These are phyloP conservation scores for Trachelus iudaicus DNA, from an alignment of 2,888 invertebrate genomes.

Conservation along the genomic window DNA sequence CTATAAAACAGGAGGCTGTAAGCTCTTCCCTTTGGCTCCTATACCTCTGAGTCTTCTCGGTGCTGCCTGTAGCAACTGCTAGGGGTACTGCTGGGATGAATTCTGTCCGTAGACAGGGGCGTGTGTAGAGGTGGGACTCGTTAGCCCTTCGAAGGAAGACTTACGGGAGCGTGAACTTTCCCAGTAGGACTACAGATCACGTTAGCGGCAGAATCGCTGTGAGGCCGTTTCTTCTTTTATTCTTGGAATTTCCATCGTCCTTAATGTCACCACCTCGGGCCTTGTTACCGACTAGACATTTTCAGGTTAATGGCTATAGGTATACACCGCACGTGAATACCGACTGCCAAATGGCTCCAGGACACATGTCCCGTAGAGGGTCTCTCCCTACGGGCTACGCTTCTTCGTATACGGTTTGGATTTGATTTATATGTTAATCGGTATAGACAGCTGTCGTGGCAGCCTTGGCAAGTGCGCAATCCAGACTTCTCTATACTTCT, in stretches of 20 bases:
- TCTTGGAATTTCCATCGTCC: background rate
- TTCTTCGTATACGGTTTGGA: conserved; percentile 18
- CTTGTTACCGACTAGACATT: background rate
- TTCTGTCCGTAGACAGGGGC: background rate
- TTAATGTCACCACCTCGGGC: background rate
- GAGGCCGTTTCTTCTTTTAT: background rate
- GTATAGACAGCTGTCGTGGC: conserved; percentile 46
- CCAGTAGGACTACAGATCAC: conserved; percentile 39
- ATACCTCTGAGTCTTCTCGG: background rate
- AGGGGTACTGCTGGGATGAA: background rate
- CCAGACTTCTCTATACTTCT: background rate
- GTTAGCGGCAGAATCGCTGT: background rate
- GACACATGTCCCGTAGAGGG: background rate
- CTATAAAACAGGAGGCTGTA: background rate
- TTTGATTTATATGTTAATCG: conserved; percentile 65
- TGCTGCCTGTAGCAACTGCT: background rate
- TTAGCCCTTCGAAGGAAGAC: conserved; percentile 45
- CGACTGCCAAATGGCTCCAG: background rate
- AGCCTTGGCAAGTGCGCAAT: conserved; percentile 42
- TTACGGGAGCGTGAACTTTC: conserved; percentile 36
- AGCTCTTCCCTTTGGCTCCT: background rate
- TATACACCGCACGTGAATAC: background rate
- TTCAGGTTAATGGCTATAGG: background rate
- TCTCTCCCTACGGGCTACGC: background rate
- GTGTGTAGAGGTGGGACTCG: conserved; percentile 30